Evolutionary conservation across 2,797 vertebrate genomes (phyloP).

Genomic region (Crax fasciolata): DNA sequence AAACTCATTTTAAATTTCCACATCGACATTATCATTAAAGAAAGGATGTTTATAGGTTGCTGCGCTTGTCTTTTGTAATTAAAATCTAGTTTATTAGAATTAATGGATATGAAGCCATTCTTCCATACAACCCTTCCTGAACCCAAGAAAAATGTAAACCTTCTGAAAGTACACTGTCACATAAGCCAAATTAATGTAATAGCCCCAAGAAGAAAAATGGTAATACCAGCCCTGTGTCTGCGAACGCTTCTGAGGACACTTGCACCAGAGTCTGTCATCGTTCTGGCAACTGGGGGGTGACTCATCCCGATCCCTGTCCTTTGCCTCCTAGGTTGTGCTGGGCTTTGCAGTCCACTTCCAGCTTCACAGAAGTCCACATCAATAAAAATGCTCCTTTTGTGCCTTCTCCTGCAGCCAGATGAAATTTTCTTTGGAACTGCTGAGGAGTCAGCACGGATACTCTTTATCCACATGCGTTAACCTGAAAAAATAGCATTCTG

Average conservation of each 20-base stretch:
- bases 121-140: neutral
- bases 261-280: neutral
- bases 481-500: rapidly evolving
- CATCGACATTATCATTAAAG: neutral
- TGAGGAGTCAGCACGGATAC: neutral
- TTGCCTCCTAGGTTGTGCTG: neutral
- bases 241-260: neutral
- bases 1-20: neutral
- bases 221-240: neutral
- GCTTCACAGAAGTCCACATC: rapidly evolving
- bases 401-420: neutral
- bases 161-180: neutral
- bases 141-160: neutral
- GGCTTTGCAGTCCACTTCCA: neutral
- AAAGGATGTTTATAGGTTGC: neutral
- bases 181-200: neutral
- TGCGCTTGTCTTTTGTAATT: neutral
- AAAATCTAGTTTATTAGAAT: neutral
- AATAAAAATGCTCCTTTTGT: neutral
- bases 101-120: neutral
- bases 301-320: neutral
- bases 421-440: neutral
- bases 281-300: neutral
- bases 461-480: neutral
- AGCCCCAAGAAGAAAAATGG: neutral